Conservation (phyloP, 2,797 vertebrate genomes). For the Novumbra hubbsi region DNA sequence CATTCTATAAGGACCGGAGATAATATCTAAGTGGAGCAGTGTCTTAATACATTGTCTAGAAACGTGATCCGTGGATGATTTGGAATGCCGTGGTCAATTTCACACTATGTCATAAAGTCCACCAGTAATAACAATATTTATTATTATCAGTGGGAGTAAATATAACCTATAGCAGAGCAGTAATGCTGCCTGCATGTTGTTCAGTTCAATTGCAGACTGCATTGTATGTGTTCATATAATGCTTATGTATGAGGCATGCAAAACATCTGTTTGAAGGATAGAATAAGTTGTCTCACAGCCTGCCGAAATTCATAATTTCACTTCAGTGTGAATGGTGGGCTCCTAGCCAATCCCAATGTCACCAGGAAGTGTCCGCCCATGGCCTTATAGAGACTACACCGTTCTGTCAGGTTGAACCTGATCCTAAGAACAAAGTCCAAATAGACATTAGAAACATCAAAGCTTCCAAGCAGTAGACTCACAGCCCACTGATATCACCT, state of each 20-base stretch:
- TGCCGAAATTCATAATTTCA: background rate
- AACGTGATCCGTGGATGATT: background rate
- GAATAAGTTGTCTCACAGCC: background rate
- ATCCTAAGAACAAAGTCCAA: conserved; percentile 7
- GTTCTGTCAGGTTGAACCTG: background rate
- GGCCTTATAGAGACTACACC: background rate
- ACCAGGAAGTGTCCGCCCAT: background rate
- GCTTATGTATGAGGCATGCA: background rate
- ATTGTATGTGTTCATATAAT: background rate
- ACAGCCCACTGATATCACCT: conserved; percentile 16
- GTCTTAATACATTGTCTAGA: background rate
- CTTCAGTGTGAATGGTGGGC: background rate
- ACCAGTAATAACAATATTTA: background rate
- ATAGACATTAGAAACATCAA: conserved; percentile 14
- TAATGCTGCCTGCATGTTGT: too few relatives aligned
- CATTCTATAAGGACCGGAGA: background rate
- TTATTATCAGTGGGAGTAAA: background rate
- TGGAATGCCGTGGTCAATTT: background rate
- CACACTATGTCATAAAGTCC: background rate
- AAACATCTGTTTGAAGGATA: background rate
- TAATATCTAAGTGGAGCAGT: background rate
- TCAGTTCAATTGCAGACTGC: background rate
- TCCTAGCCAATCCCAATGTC: background rate
- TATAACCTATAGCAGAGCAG: too few relatives aligned
- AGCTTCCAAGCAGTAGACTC: background rate